These are phyloP conservation scores for Anagrus nilaparvatae DNA, from an alignment of 1,140 invertebrate genomes.

Conservation along the genomic window DNA sequence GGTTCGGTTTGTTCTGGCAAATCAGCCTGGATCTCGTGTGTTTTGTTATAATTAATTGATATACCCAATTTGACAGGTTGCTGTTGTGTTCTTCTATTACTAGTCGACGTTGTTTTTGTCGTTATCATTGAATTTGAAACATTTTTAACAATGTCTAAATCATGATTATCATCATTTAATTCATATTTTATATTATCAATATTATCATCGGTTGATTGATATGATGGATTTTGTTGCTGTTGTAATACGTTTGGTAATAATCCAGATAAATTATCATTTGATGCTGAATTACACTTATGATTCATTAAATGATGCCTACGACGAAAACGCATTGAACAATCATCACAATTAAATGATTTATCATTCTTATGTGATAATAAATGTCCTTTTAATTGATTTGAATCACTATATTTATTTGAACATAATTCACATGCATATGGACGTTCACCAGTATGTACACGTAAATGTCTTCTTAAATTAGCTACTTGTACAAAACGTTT, in stretches of 20 bases:
- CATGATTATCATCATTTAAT: too few relatives aligned
- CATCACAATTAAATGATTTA: conserved; percentile 73
- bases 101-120: conserved; percentile 13
- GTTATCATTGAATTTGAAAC: too few relatives aligned
- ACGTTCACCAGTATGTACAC: conserved; percentile 91
- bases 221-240: conserved; percentile 15
- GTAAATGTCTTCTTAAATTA: conserved; percentile 82
- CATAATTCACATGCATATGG: conserved; percentile 89
- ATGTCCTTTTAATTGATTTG: conserved; percentile 88
- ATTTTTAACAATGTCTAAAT: too few relatives aligned
- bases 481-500: conserved; percentile 89
- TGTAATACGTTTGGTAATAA: conserved; percentile 21
- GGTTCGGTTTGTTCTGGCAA: conserved; percentile 80
- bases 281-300: conserved; percentile 61
- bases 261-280: not conserved
- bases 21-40: too few relatives aligned
- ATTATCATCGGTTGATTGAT: conserved; percentile 5
- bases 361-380: conserved; percentile 80
- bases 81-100: conserved; percentile 26
- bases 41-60: too few relatives aligned
- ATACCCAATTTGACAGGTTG: conserved; percentile 19
- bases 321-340: conserved; percentile 66
- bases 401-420: conserved; percentile 82
- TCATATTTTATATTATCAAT: too few relatives aligned
- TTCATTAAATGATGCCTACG: conserved; percentile 74